These are phyloP conservation scores for Halichoeres trimaculatus DNA, from an alignment of 2,113 vertebrate species.

Conservation along the genomic window DNA sequence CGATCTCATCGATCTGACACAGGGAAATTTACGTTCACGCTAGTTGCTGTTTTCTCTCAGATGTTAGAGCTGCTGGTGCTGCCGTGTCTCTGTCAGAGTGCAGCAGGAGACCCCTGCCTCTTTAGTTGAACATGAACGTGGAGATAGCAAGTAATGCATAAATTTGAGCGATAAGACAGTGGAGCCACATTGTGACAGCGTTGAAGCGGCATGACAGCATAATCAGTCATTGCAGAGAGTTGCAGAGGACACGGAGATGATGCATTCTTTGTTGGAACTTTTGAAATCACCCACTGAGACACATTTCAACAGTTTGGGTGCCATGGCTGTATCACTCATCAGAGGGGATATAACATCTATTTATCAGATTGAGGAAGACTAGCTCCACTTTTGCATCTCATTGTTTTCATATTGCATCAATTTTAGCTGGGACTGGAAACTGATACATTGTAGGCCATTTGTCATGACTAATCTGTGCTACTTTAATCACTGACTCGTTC, in stretches of 20 bases:
- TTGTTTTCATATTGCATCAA: slow-evolving; percentile 39
- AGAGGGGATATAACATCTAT: slow-evolving; percentile 4
- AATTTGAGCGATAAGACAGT: slow-evolving; percentile 57
- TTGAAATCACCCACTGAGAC: slow-evolving; percentile 42
- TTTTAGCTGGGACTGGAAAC: slow-evolving; percentile 43
- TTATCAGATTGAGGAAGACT: slow-evolving; percentile 42
- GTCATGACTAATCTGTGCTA: slow-evolving; percentile 56
- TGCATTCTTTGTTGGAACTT: slow-evolving; percentile 34
- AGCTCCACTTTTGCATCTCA: slow-evolving; percentile 50
- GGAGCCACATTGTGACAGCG: slow-evolving; percentile 34
- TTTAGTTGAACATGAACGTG: slow-evolving; percentile 22
- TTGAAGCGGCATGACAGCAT: slow-evolving; percentile 20
- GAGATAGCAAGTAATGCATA: slow-evolving; percentile 50
- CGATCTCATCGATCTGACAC: slow-evolving; percentile 41
- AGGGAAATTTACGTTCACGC: slow-evolving; percentile 27
- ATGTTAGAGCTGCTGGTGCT: slow-evolving; percentile 32
- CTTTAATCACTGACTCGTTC: slow-evolving; percentile 48
- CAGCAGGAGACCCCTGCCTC: slow-evolving; percentile 22
- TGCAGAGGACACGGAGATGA: slow-evolving; percentile 29
- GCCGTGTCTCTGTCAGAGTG: slow-evolving; percentile 29
- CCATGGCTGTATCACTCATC: slow-evolving; percentile 47
- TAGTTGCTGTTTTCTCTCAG: slow-evolving; percentile 35
- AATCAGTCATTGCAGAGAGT: slow-evolving; percentile 53
- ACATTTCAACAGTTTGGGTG: slow-evolving; percentile 20
- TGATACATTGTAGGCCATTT: slow-evolving; percentile 55